phyloP scores from a whole-genome alignment of 2,888 invertebrate species.

The Beris chalybata region DNA sequence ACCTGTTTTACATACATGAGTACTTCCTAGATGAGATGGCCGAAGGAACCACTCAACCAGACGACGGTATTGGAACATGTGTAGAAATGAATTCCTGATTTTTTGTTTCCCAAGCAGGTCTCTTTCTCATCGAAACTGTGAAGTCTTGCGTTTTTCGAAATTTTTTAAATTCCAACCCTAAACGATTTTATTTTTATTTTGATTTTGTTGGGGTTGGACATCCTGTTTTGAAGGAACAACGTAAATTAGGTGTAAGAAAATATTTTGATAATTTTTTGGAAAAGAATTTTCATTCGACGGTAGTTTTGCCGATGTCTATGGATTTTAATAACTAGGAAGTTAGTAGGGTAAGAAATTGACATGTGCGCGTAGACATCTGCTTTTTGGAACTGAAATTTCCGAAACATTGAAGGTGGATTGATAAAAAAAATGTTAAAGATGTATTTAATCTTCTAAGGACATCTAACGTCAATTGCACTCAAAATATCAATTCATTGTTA shows the following conservation, averaged over 20 bases:
- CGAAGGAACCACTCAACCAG: conserved; percentile 17
- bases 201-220: conserved; percentile 10
- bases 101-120: conserved; percentile 12
- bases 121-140: not conserved
- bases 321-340: too few relatives aligned
- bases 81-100: conserved; percentile 19
- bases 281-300: not conserved
- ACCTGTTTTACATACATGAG: conserved; percentile 25
- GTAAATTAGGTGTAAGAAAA: conserved; percentile 24
- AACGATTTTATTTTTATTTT: conserved; percentile 6
- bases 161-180: conserved; percentile 17
- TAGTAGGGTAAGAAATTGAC: too few relatives aligned
- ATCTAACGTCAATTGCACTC: too few relatives aligned
- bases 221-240: conserved; percentile 25
- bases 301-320: too few relatives aligned
- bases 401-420: too few relatives aligned
- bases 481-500: too few relatives aligned
- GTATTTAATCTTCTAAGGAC: too few relatives aligned
- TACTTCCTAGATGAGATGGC: conserved; percentile 9
- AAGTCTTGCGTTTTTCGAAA: conserved; percentile 2
- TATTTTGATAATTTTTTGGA: conserved; percentile 7
- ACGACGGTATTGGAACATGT: conserved; percentile 24
- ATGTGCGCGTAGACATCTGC: too few relatives aligned
- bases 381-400: too few relatives aligned
- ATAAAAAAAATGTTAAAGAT: too few relatives aligned